Evolutionary conservation across 2,113 vertebrate genomes (phyloP).

Genomic region (Solea senegalensis): DNA sequence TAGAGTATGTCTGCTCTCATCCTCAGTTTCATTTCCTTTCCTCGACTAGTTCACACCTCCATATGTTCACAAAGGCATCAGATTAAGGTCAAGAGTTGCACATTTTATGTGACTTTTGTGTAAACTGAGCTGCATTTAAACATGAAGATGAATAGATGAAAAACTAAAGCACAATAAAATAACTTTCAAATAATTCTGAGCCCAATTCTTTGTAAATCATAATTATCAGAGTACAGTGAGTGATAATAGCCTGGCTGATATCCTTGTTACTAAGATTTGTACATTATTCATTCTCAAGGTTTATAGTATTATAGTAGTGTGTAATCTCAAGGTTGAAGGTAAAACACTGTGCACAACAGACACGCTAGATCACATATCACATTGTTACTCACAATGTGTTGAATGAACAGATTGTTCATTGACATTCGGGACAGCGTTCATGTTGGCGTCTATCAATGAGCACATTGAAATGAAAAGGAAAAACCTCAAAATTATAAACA

Average conservation of each 20-base stretch:
- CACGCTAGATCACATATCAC: neutral
- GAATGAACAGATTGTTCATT: neutral
- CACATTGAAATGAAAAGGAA: neutral
- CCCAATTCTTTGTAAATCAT: too few species aligned
- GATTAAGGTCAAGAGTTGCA: slow-evolving; percentile 12
- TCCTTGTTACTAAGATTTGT: neutral
- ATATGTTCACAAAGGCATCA: neutral
- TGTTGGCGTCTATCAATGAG: neutral
- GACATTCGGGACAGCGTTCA: neutral
- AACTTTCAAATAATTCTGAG: neutral
- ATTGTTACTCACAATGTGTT: neutral
- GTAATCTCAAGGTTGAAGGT: neutral
- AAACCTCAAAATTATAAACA: neutral
- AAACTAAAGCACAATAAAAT: neutral
- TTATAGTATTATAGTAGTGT: neutral
- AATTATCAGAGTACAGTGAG: neutral
- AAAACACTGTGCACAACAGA: neutral
- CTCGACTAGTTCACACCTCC: slow-evolving; percentile 24
- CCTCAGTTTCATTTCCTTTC: neutral
- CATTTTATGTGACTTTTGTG: neutral
- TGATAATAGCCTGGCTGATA: neutral
- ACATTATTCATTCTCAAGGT: neutral
- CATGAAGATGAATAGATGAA: neutral
- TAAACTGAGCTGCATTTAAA: neutral
- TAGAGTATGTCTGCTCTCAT: slow-evolving; percentile 13